These are phyloP conservation scores for Staurois parvus DNA, from an alignment of 2,797 vertebrate species.

Conservation along the genomic window DNA sequence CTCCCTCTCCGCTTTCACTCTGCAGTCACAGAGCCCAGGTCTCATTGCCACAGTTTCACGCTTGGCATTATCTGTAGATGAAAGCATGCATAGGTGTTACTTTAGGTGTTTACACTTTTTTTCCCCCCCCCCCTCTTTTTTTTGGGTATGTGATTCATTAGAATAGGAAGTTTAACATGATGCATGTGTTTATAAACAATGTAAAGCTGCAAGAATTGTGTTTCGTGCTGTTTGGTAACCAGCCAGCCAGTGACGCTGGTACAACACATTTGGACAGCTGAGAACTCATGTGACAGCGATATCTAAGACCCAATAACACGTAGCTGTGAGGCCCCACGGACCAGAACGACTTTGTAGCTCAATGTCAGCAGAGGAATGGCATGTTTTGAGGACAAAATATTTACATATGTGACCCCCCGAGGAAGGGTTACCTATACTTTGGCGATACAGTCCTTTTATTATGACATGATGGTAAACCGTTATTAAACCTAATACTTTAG, in stretches of 20 bases:
- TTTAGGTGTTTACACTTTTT: too few relatives aligned
- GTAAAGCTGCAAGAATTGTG: constrained; percentile 39
- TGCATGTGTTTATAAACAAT: not conserved
- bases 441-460: not conserved
- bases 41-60: not conserved
- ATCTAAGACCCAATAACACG: constrained; percentile 52
- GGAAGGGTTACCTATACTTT: not conserved
- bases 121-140: too few relatives aligned
- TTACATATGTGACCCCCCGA: not conserved
- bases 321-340: constrained; percentile 53
- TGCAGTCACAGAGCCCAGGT: constrained; percentile 46
- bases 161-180: not conserved
- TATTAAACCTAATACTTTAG: too few relatives aligned
- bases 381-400: not conserved
- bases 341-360: constrained; percentile 46
- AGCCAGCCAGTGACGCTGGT: constrained; percentile 48
- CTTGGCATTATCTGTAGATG: too few relatives aligned
- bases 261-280: constrained; percentile 66
- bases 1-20: constrained; percentile 49
- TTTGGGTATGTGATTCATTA: not conserved
- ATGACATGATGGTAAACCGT: not conserved
- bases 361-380: constrained; percentile 47
- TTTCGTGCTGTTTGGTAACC: constrained; percentile 60
- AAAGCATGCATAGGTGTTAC: not conserved
- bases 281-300: constrained; percentile 45